Evolutionary conservation across 2,797 vertebrate genomes (phyloP).

Genomic region (Lemur catta): DNA sequence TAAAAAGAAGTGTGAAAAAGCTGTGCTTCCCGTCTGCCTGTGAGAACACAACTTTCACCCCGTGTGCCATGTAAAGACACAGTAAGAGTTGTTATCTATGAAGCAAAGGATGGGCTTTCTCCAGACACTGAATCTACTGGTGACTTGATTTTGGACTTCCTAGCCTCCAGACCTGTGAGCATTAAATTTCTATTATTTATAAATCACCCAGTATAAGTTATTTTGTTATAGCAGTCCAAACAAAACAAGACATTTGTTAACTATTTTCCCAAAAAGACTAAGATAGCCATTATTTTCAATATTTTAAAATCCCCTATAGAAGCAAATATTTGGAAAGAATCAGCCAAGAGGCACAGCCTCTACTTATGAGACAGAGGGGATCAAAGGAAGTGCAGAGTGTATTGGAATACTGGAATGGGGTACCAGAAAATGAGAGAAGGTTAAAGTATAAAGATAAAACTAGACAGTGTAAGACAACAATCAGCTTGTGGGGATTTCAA

Average conservation of each 20-base stretch:
- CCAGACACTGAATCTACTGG: neutral
- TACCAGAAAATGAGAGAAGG: neutral
- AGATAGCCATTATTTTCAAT: neutral
- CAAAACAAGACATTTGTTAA: neutral
- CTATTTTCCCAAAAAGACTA: neutral
- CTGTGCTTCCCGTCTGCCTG: neutral
- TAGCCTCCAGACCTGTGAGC: neutral
- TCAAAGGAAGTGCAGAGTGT: neutral
- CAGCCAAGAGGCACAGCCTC: fast-evolving
- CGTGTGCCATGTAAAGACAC: neutral
- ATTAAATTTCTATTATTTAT: neutral
- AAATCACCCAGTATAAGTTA: neutral
- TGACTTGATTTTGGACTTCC: neutral
- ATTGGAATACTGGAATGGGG: neutral
- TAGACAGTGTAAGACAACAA: neutral
- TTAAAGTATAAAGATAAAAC: neutral
- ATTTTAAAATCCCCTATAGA: neutral
- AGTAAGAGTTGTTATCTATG: no score
- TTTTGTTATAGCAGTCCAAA: neutral
- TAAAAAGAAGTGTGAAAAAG: neutral
- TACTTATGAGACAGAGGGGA: neutral
- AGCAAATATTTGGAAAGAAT: neutral
- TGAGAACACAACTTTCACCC: neutral
- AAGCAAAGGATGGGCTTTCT: neutral
- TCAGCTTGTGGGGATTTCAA: neutral